Base-by-base conservation (phyloP, 2,888 invertebrate genomes). In the Polydrusus cervinus region DNA sequence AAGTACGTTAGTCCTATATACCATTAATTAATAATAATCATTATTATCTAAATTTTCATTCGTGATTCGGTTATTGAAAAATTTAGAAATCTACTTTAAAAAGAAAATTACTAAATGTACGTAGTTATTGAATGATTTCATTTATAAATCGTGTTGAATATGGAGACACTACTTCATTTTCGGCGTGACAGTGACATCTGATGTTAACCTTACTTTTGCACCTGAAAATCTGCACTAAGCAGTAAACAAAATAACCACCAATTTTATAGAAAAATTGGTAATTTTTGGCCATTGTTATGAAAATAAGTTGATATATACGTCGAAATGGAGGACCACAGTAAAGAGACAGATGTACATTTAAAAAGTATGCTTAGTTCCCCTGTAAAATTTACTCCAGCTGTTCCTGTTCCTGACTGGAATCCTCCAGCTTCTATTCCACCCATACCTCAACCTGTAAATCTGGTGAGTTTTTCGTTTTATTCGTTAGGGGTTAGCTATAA, bases 351-450 rank as follows among this genome's bases (percentile, higher is more conserved):
- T 72, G 82, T 85, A 51, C 84, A 88, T 80, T 81, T 88, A 65
- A 85, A 85, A 75, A 83, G 85, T 16, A 84, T 88, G 78, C 78
- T 88, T 16, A 87, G 84, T 78, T 87, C 86, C 74, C 87, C 88
- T 7, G 81, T 84, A 14, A 83, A 85, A 64, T 82, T 79, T 67
- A 85, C 86, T 10, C 87, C 87, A 76, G 86, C 87, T 78, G 87
- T 87, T 43, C 87, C 87, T 14, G 82, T 84, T 16, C 87, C 88
- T 18, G 87, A 87, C 77, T 87, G 87, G 87, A 83, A 81, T 47
- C 71, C 82, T 20, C 66, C 81, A 25, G 72, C 70, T 34, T 71
- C 71, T 45, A 10, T 75, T 64, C 51, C 64, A 25, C n/a, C 61
- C 30, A 79, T 49, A 64, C 71, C 14, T 13, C 65, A 65, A 25